Evolutionary conservation across 2,888 invertebrate species (phyloP).

Genomic region (Scaptomyza reducta): DNA sequence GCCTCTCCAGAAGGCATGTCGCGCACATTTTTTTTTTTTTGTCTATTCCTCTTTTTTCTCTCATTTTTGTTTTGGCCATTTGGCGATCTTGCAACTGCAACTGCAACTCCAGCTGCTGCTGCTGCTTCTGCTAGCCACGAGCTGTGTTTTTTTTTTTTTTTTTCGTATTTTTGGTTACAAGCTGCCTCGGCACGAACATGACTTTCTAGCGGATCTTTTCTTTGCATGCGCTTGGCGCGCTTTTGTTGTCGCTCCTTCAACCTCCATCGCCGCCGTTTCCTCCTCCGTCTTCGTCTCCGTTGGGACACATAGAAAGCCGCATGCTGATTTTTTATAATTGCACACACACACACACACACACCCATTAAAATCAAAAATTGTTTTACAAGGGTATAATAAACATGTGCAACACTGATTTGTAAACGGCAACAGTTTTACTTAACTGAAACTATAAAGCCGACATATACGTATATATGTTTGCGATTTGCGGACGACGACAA

Average conservation of each 20-base stretch:
- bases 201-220: conserved; percentile 80
- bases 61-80: conserved; percentile 44
- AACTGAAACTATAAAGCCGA: neutral
- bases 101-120: conserved; percentile 16
- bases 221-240: conserved; percentile 72
- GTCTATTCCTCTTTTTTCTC: conserved; percentile 15
- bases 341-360: neutral
- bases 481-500: neutral
- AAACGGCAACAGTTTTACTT: neutral
- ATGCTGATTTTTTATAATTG: conserved; percentile 33
- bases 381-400: neutral
- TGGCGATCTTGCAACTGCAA: conserved; percentile 23
- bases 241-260: conserved; percentile 57
- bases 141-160: conserved; percentile 9
- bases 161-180: conserved; percentile 29
- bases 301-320: conserved; percentile 25
- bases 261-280: no score
- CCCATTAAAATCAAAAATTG: neutral
- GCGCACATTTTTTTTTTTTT: conserved; percentile 36
- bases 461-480: neutral
- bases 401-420: neutral
- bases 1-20: conserved; percentile 51
- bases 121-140: conserved; percentile 16
- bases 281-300: neutral
- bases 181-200: conserved; percentile 70